Base-by-base conservation (phyloP, 1,140 invertebrate genomes). In the Drosophila carrolli region DNA sequence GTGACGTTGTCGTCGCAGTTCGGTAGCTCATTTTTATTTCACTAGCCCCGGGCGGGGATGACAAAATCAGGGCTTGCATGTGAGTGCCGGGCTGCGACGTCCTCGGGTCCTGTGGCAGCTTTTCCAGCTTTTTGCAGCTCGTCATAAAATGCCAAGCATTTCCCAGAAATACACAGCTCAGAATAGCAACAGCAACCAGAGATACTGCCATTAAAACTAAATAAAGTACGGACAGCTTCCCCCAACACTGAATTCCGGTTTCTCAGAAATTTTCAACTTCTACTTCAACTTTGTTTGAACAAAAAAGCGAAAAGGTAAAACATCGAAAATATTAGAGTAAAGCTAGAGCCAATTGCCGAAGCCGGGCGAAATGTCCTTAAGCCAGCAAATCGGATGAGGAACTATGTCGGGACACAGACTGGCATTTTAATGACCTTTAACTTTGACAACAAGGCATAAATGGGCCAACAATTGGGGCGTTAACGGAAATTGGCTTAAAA, bases 401-500 rank as follows among this genome's bases (percentile, higher is more conserved):
- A 77, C 55, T 61, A 56, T 35, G 14, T 37, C 23, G 38, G 79
- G 59, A 54, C 63, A 53, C 40, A 43, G 51, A 35, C 48, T 23
- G 72, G 61, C 61, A 80, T 80, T 89, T 88, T 88, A 83, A 89
- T 88, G 83, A 70, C 83, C 83, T 70, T 77, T 48, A 75, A 70
- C 67, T 85, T 68, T 75, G 66, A 81, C 81, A 83, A 84, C 54
- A 79, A 61, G 61, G 68, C 55, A 80, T 68, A 66, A 85, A 67
- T 75, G 76, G 61, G 38, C 29, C 78, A 86, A 57, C 78, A 85
- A 85, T 71, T 60, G 67, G 60, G 76, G 76, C 80, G 84, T 83
- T 89, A 89, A 88, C 80, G 84, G 77, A 89, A 84, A 89, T 89
- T 89, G 84, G 84, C 84, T 89, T 89, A 89, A 89, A 78, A 84